phyloP scores from a whole-genome alignment of 2,888 invertebrate genomes.

The Andricus quercusramuli region DNA sequence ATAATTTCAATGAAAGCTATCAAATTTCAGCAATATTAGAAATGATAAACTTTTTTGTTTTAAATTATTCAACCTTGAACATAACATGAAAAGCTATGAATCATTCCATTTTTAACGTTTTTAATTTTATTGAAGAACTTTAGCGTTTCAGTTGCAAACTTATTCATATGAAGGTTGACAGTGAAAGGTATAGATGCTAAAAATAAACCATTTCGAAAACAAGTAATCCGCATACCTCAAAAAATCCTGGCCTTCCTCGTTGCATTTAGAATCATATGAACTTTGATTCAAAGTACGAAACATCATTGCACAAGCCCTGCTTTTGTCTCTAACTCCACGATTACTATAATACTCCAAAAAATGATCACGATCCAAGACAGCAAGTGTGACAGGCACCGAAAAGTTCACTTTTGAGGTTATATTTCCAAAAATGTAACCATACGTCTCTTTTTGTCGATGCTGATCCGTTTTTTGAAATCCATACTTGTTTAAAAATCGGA shows the following conservation, averaged over 20 bases:
- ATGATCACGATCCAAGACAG: slow-evolving; percentile 93
- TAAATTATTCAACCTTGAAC: no score
- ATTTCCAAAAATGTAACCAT: slow-evolving; percentile 98
- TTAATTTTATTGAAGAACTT: no score
- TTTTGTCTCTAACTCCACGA: slow-evolving; percentile 83
- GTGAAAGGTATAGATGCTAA: neutral
- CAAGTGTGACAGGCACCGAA: slow-evolving; percentile 87
- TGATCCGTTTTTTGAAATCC: slow-evolving; percentile 97
- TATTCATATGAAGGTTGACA: no score
- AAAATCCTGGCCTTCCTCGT: slow-evolving; percentile 87
- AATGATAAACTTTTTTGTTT: no score
- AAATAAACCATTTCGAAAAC: neutral
- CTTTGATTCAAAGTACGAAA: slow-evolving; percentile 90
- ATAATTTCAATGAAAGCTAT: no score
- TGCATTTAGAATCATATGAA: slow-evolving; percentile 92
- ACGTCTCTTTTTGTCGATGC: slow-evolving; percentile 90
- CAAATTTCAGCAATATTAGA: no score
- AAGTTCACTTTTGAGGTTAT: slow-evolving; percentile 87
- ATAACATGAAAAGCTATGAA: no score
- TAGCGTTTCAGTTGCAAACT: no score
- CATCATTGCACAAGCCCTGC: slow-evolving; percentile 91
- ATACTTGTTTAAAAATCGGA: slow-evolving; percentile 95
- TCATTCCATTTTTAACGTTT: no score
- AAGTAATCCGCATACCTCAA: slow-evolving; percentile 78
- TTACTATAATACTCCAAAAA: slow-evolving; percentile 95